These are phyloP conservation scores for Leucozona laternaria DNA, from an alignment of 2,888 invertebrate species.

Conservation along the genomic window DNA sequence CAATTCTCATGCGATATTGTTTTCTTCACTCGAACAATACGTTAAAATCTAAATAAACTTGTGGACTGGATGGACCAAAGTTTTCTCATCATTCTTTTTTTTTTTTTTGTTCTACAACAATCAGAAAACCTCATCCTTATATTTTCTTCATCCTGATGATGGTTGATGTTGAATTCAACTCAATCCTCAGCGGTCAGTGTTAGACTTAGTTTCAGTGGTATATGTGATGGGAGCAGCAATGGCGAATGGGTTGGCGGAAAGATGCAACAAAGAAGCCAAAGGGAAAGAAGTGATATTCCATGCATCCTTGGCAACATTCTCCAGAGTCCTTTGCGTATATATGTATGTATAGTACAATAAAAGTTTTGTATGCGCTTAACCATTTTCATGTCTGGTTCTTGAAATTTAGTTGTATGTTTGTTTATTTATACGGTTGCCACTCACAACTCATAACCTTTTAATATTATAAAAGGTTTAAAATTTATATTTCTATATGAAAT, in stretches of 20 bases:
- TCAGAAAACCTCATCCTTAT: constrained; percentile 41
- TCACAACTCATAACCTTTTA: too few species aligned
- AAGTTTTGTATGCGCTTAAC: constrained; percentile 51
- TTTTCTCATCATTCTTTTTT: constrained; percentile 67
- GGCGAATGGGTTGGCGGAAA: not conserved
- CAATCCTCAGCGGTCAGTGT: constrained; percentile 66
- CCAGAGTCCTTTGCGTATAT: constrained; percentile 65
- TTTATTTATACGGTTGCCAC: not conserved
- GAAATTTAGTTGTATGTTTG: not conserved
- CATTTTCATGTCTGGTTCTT: constrained; percentile 35
- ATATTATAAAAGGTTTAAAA: too few species aligned
- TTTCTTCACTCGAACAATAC: constrained; percentile 71
- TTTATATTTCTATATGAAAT: too few species aligned
- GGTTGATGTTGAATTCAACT: constrained; percentile 56
- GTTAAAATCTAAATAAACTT: constrained; percentile 74
- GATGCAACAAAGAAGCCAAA: constrained; percentile 15
- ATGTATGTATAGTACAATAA: constrained; percentile 51
- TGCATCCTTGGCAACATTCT: constrained; percentile 62
- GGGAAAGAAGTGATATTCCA: constrained; percentile 55
- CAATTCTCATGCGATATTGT: constrained; percentile 70
- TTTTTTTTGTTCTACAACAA: not conserved
- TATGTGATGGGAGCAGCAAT: not conserved
- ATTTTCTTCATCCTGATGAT: constrained; percentile 20
- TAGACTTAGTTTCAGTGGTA: constrained; percentile 21
- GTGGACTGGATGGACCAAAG: constrained; percentile 47